Conservation (phyloP, 2,113 vertebrate genomes). For the Sapajus apella region DNA sequence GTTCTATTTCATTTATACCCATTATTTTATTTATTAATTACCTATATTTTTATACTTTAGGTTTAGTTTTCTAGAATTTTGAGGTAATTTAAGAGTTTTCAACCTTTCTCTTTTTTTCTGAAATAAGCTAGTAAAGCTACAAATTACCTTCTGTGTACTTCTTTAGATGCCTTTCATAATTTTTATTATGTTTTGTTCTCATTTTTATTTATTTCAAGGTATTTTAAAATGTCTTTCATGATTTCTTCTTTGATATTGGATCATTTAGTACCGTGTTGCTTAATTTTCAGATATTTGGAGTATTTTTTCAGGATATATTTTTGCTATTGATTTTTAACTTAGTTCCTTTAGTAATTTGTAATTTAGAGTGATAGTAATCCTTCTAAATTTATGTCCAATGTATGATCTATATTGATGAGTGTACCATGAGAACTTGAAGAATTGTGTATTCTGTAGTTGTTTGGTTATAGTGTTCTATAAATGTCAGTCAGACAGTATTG, state of each 20-base stretch:
- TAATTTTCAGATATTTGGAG: neutral
- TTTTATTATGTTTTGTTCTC: neutral
- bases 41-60: neutral
- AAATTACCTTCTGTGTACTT: neutral
- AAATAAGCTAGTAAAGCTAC: neutral
- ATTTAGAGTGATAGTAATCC: neutral
- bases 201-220: conserved; percentile 18
- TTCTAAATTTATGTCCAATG: neutral
- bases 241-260: neutral
- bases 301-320: neutral
- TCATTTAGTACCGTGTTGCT: neutral
- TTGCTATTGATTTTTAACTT: neutral
- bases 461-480: neutral
- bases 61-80: neutral
- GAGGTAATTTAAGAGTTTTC: neutral
- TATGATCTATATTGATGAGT: neutral
- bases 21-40: neutral
- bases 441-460: neutral
- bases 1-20: neutral
- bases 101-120: neutral
- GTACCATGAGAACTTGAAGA: neutral
- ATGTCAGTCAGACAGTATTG: neutral
- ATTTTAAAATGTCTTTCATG: neutral
- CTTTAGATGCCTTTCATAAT: neutral
- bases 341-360: neutral